Conservation (phyloP, 1,140 invertebrate species). For the Heliconius hewitsoni region DNA sequence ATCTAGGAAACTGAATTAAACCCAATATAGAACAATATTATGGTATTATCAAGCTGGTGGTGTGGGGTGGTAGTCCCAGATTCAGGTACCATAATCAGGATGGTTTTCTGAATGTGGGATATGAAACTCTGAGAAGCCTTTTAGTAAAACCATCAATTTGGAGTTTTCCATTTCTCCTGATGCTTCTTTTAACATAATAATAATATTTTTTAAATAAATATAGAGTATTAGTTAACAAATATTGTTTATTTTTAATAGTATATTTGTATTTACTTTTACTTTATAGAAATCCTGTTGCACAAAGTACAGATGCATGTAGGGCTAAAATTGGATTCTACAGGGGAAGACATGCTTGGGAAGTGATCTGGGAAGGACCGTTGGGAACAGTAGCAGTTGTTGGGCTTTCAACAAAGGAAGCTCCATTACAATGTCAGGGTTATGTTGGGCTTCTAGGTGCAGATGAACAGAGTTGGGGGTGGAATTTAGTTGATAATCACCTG, state of each 20-base stretch:
- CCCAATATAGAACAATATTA: too few relatives aligned
- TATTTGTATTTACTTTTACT: conserved; percentile 22
- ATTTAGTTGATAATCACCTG: conserved; percentile 98
- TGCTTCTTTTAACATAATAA: too few relatives aligned
- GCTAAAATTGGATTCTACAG: conserved; percentile 96
- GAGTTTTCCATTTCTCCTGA: too few relatives aligned
- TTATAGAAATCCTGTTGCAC: conserved; percentile 95
- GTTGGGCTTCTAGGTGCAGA: conserved; percentile 96
- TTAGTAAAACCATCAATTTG: too few relatives aligned
- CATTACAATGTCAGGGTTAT: conserved; percentile 95
- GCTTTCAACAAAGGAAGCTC: conserved; percentile 96
- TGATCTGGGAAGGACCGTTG: conserved; percentile 99
- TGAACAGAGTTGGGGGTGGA: conserved; percentile 99
- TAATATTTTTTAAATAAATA: too few relatives aligned
- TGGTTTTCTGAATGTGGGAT: too few relatives aligned
- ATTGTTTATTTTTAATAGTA: neutral
- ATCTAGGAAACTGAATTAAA: too few relatives aligned
- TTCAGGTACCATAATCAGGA: too few relatives aligned
- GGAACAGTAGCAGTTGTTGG: conserved; percentile 97
- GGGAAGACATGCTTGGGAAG: conserved; percentile 98
- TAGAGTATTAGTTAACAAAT: too few relatives aligned
- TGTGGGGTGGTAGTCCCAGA: too few relatives aligned
- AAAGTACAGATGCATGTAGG: conserved; percentile 98
- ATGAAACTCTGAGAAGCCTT: too few relatives aligned
- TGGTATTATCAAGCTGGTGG: too few relatives aligned